phyloP scores from a whole-genome alignment of 2,113 vertebrate genomes.

The Microcebus lehilahytsara region DNA sequence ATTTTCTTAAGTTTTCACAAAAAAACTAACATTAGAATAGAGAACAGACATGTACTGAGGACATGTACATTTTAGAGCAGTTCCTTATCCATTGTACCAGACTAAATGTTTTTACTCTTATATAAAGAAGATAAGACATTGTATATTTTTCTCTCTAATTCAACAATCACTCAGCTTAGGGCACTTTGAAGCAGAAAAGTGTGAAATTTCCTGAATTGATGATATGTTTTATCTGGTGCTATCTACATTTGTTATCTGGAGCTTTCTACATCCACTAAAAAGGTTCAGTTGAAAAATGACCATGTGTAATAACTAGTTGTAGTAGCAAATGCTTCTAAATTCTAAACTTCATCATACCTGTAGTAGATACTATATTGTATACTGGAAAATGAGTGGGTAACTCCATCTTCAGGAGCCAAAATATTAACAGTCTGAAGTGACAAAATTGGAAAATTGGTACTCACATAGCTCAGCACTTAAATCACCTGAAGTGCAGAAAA shows the following conservation, averaged over 20 bases:
- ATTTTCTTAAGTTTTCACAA: not conserved
- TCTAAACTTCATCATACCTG: not conserved
- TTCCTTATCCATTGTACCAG: not conserved
- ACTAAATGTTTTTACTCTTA: not conserved
- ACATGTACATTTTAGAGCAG: not conserved
- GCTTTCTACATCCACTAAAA: constrained; percentile 9
- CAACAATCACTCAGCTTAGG: not conserved
- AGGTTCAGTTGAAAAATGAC: not conserved
- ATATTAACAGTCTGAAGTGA: constrained; percentile 46
- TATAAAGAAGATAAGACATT: not conserved
- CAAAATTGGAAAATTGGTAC: constrained; percentile 55
- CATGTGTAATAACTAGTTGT: not conserved
- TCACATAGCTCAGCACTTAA: constrained; percentile 56
- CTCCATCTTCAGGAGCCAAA: constrained; percentile 43
- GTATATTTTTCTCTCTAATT: not conserved
- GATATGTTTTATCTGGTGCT: not conserved
- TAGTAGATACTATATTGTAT: not conserved
- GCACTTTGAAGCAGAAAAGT: not conserved
- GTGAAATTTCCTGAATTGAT: not conserved
- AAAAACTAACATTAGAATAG: not conserved
- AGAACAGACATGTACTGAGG: not conserved
- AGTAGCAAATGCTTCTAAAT: not conserved
- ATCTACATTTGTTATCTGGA: not conserved
- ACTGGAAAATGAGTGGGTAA: not conserved
- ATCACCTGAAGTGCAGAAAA: constrained; percentile 38